Conservation (phyloP, 1,140 invertebrate genomes). For the Micrasema longulum region DNA sequence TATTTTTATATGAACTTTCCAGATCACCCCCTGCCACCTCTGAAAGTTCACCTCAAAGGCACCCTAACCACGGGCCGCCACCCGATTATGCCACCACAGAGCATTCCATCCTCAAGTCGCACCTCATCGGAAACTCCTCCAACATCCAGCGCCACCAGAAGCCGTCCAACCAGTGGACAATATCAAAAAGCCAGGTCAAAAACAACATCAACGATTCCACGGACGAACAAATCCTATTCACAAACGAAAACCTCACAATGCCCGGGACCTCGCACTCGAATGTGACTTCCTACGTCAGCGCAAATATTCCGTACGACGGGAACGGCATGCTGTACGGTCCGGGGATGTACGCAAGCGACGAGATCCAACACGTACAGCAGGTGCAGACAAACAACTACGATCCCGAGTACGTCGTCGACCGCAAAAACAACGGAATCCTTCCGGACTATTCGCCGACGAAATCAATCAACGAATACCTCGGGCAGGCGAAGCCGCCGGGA, state of each 20-base stretch:
- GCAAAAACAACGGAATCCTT: slow-evolving; percentile 34
- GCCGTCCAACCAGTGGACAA: slow-evolving; percentile 65
- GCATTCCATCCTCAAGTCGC: slow-evolving; percentile 66
- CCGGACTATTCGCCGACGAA: slow-evolving; percentile 52
- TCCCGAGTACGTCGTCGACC: slow-evolving; percentile 47
- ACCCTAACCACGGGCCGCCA: slow-evolving; percentile 42
- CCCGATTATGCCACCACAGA: slow-evolving; percentile 55
- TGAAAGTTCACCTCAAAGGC: slow-evolving; percentile 1
- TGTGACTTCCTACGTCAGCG: slow-evolving; percentile 28
- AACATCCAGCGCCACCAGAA: slow-evolving; percentile 56
- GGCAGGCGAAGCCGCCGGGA: background rate
- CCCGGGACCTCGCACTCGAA: slow-evolving; percentile 42
- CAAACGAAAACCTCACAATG: slow-evolving; percentile 61
- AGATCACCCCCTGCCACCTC: slow-evolving; percentile 42
- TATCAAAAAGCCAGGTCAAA: slow-evolving; percentile 58
- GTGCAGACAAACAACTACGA: slow-evolving; percentile 42
- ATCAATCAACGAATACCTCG: slow-evolving; percentile 48
- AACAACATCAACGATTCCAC: slow-evolving; percentile 64
- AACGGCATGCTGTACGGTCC: slow-evolving; percentile 49
- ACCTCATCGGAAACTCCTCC: slow-evolving; percentile 59
- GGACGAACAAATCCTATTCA: slow-evolving; percentile 65
- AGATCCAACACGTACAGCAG: slow-evolving; percentile 7
- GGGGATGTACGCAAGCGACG: slow-evolving; percentile 43
- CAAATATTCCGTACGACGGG: slow-evolving; percentile 29
- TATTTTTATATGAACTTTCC: slow-evolving; percentile 20